These are phyloP conservation scores for Atta cephalotes DNA, from an alignment of 1,140 invertebrate genomes.

Conservation along the genomic window DNA sequence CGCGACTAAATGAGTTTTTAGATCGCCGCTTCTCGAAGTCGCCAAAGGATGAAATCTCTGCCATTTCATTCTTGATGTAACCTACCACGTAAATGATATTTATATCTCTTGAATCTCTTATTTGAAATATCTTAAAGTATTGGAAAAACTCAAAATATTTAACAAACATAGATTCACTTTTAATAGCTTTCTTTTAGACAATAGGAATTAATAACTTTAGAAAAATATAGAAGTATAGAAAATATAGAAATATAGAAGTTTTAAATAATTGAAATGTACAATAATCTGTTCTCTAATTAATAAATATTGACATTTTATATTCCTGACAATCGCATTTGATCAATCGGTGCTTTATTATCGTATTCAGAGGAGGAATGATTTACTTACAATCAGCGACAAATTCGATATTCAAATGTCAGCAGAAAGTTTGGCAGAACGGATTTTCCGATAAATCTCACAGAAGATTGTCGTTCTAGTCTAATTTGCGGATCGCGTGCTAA, in stretches of 20 bases:
- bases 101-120: not conserved
- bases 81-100: conserved; percentile 15
- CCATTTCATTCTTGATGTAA: conserved; percentile 38
- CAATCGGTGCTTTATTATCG: not conserved
- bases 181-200: not conserved
- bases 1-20: conserved; percentile 68
- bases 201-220: not conserved
- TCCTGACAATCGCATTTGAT: not conserved
- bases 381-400: conserved; percentile 43
- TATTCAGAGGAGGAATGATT: conserved; percentile 41
- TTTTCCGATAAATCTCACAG: conserved; percentile 69
- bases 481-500: conserved; percentile 71
- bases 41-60: conserved; percentile 51
- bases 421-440: conserved; percentile 61
- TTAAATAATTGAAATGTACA: conserved; percentile 14
- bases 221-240: not conserved
- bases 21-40: conserved; percentile 43
- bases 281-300: not conserved
- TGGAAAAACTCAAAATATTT: not conserved
- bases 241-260: not conserved
- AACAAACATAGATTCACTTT: not conserved
- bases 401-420: conserved; percentile 67
- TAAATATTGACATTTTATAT: not conserved
- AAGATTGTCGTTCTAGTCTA: conserved; percentile 65
- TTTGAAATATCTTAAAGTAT: not conserved